Evolutionary conservation across 1,140 invertebrate genomes (phyloP), one percentile per base, ranked within the genome.

Genomic region (Pogonomyrmex barbatus): DNA sequence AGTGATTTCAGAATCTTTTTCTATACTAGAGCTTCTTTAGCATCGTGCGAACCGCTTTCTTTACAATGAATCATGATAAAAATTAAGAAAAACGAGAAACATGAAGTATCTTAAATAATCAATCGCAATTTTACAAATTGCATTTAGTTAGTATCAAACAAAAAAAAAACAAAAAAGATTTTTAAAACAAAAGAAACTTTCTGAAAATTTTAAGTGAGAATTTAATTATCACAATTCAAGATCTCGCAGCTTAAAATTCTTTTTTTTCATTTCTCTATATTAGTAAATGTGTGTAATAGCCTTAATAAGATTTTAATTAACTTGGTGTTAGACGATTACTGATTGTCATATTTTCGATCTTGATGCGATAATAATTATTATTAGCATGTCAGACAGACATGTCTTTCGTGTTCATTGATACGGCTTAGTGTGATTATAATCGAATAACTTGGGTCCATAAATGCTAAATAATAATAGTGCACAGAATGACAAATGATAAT

Each of bases 1-100:
- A 45, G 30, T 33, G 5, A 73, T 47, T 71, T 33, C 52, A 68
- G 5, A 79, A 4, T 62, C 30, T 36, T 70, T 78, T 63, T 6
- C 17, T 24, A 4, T 42, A 39, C n/a, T 24, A 6, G 33, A 39
- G 33, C 42, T 36, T 30, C 24, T 52, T 68, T 42, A 52, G n/a
- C 68, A 42, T 42, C n/a, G n/a, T 47, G 36, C 17, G 47, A 68
- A n/a, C 8, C 24, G 12, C 14, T 14, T n/a, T n/a, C 24, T 45
- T 33, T 30, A 39, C 9, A 30, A n/a, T 67, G n/a, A 79, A 50
- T 42, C 62, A 24, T 36, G 39, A 3, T 24, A 8, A 30, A 67
- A n/a, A 12, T 10, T 2, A 12, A 36, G 12, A 78, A 52, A 12
- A 67, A 8, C 17, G n/a, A 6, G 33, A 24, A 8, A 47, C n/a